phyloP scores from a whole-genome alignment of 2,888 invertebrate genomes.

The Spicauda simplicius region DNA sequence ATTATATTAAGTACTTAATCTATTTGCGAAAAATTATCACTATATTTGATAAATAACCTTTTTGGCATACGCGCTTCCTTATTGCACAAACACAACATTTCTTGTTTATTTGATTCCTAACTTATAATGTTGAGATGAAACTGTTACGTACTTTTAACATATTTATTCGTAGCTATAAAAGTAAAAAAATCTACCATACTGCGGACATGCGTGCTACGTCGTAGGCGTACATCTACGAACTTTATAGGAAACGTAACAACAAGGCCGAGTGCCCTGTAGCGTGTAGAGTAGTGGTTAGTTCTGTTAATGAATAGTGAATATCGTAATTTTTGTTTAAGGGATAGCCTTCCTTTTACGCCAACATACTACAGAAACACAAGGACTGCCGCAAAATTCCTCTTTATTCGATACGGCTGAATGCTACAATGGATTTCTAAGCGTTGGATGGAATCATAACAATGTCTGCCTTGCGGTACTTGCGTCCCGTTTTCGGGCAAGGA shows the following conservation, averaged over 20 bases:
- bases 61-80: neutral
- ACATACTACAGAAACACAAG: too few species aligned
- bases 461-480: too few species aligned
- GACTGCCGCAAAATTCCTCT: too few species aligned
- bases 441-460: too few species aligned
- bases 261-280: too few species aligned
- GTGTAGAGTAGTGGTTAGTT: too few species aligned
- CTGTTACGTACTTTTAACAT: neutral
- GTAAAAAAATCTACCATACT: neutral
- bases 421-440: too few species aligned
- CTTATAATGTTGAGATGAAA: neutral
- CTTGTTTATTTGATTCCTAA: neutral
- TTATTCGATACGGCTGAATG: too few species aligned
- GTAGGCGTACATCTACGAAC: neutral
- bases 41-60: neutral
- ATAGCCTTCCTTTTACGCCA: too few species aligned
- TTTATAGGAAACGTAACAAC: conserved; percentile 1
- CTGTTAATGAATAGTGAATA: too few species aligned
- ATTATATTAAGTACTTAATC: neutral
- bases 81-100: neutral
- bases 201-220: neutral
- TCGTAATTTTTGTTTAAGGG: too few species aligned
- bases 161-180: neutral
- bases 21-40: neutral
- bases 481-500: too few species aligned